Base-by-base conservation (phyloP, 2,888 invertebrate species). In the Drosophila gaucha region DNA sequence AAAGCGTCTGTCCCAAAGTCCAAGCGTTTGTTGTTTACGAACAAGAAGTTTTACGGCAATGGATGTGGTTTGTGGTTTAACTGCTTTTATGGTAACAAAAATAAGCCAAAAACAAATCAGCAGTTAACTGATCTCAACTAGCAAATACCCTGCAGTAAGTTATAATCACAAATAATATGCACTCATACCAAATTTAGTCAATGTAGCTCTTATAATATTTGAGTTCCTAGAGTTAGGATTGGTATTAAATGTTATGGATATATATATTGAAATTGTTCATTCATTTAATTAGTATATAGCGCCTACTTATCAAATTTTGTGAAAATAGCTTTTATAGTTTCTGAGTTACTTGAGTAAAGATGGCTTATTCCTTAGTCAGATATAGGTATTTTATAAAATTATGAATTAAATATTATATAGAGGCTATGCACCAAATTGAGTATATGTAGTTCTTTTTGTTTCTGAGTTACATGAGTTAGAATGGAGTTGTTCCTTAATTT, bases 21-120 rank as follows among this genome's bases (percentile, higher is more conserved):
- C 67, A 16, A 49, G 22, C 65, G 20, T 46, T 57, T 57, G 72
- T 79, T 72, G 63, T 77, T 80, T 88, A 87, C 78, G 79, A 85
- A 83, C 86, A 83, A 84, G 86, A 84, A 83, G 84, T 84, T 84
- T 84, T 80, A 75, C 78, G 85, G 85, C 86, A 74, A 86, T 84
- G 89, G 86, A 87, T 86, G 89, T 86, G 84, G 85, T 84, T 84
- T 84, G 84, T 88, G 89, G 84, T 86, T 88, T 84, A 84, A 84
- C 84, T 86, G 85, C 84, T 88, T 84, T 88, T 86, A 84, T 86
- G 85, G 80, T 64, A 84, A 78, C 71, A 67, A 56, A 77, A 85
- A 63, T 59, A 65, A 41, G 58, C 36, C 30, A 39, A 51, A 51
- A 51, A 39, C 20, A 51, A 57, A 54, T 2, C 18, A 57, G 33